These are phyloP conservation scores for Burhinus bistriatus DNA, from an alignment of 2,113 vertebrate species.

Conservation along the genomic window DNA sequence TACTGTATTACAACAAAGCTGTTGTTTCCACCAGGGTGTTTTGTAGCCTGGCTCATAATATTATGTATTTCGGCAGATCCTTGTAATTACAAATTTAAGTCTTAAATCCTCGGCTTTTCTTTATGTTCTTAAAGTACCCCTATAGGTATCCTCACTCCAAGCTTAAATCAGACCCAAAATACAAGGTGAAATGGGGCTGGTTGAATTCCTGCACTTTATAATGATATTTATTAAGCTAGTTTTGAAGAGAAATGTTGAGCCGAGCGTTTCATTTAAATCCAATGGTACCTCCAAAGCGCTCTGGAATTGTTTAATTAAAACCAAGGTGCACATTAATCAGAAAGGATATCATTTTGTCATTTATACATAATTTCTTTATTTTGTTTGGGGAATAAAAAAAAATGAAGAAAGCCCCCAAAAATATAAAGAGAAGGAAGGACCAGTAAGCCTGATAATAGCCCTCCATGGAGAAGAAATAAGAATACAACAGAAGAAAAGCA, in stretches of 20 bases:
- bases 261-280: conserved; percentile 58
- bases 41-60: conserved; percentile 51
- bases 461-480: conserved; percentile 74
- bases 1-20: conserved; percentile 53
- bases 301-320: conserved; percentile 77
- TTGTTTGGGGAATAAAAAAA: conserved; percentile 39
- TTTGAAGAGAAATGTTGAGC: conserved; percentile 68
- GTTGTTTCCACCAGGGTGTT: conserved; percentile 41
- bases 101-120: conserved; percentile 69
- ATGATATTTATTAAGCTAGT: conserved; percentile 76
- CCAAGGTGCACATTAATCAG: conserved; percentile 66
- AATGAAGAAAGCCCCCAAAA: conserved; percentile 58
- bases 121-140: conserved; percentile 69
- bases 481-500: conserved; percentile 76
- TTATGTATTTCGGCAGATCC: conserved; percentile 64
- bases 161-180: conserved; percentile 71
- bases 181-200: conserved; percentile 64
- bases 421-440: conserved; percentile 71
- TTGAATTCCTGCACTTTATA: conserved; percentile 73
- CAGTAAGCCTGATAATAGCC: conserved; percentile 74
- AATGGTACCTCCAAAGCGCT: conserved; percentile 52
- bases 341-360: conserved; percentile 77
- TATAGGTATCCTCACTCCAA: conserved; percentile 69
- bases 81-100: conserved; percentile 74
- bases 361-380: conserved; percentile 72